Conservation (phyloP, 2,797 vertebrate genomes). For the Valencia hispanica region DNA sequence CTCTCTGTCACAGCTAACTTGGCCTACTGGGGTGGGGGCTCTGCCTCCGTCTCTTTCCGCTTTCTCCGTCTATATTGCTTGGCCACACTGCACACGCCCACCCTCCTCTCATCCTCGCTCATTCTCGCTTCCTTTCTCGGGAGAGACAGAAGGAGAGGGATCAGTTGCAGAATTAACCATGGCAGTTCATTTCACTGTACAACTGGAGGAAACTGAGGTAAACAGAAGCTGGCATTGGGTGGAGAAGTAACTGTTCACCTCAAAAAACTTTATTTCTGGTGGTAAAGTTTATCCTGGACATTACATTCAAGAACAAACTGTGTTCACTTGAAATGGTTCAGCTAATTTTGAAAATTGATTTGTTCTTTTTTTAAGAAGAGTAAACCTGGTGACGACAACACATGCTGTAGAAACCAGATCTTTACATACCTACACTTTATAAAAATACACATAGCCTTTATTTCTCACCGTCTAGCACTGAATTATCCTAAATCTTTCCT, state of each 20-base stretch:
- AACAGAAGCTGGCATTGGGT: slow-evolving; percentile 29
- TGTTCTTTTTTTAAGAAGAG: not conserved
- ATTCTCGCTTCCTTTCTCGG: slow-evolving; percentile 55
- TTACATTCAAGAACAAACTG: not conserved
- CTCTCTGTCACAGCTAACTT: slow-evolving; percentile 71
- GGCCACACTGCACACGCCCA: not conserved
- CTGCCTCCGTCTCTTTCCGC: slow-evolving; percentile 48
- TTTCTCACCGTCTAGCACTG: too few species aligned
- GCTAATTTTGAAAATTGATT: too few species aligned
- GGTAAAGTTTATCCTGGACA: slow-evolving; percentile 28
- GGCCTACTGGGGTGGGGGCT: slow-evolving; percentile 58
- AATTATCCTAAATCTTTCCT: too few species aligned
- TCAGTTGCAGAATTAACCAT: slow-evolving; percentile 79
- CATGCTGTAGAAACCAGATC: not conserved
- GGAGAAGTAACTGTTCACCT: slow-evolving; percentile 31
- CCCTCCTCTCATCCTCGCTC: slow-evolving; percentile 53
- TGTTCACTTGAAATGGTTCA: not conserved
- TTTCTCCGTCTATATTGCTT: slow-evolving; percentile 32
- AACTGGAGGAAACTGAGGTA: slow-evolving; percentile 54
- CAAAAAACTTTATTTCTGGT: slow-evolving; percentile 51
- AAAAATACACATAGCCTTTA: too few species aligned
- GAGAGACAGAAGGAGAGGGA: slow-evolving; percentile 76
- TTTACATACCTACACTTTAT: not conserved
- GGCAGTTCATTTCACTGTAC: slow-evolving; percentile 80
- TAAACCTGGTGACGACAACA: not conserved